Evolutionary conservation across 2,888 invertebrate species (phyloP).

Genomic region (Drosophila austrosaltans): DNA sequence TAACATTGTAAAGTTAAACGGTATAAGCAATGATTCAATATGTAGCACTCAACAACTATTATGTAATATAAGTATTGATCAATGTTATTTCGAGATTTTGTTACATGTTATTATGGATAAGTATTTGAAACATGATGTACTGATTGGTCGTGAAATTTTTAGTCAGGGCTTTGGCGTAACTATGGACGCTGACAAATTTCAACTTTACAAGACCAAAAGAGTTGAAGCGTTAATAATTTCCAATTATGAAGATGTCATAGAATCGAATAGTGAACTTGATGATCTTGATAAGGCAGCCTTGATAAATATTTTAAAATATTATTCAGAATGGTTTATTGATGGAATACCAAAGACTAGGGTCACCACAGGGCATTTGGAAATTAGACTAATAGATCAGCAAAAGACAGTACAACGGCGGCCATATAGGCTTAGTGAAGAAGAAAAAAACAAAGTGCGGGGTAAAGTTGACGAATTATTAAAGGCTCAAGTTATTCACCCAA

Average conservation of each 20-base stretch:
- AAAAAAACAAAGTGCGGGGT: neutral
- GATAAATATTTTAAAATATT: slow-evolving; percentile 6
- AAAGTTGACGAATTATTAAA: no score
- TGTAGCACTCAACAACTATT: neutral
- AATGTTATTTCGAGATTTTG: slow-evolving; percentile 1
- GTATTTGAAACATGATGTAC: neutral
- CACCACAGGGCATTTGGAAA: no score
- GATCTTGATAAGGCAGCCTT: neutral
- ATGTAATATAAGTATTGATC: neutral
- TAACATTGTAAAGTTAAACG: no score
- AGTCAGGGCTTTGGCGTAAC: slow-evolving; percentile 8
- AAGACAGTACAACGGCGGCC: slow-evolving; percentile 25
- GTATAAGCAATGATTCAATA: no score
- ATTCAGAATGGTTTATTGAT: neutral
- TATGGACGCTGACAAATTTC: slow-evolving; percentile 5
- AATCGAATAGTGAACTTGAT: no score
- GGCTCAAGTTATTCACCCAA: no score
- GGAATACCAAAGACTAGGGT: no score
- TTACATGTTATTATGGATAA: slow-evolving; percentile 1
- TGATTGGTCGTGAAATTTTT: neutral
- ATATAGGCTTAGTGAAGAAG: slow-evolving; percentile 18
- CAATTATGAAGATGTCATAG: neutral
- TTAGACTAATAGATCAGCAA: slow-evolving; percentile 27
- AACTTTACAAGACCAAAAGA: slow-evolving; percentile 3
- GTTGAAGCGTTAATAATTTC: neutral